Evolutionary conservation across 2,888 invertebrate genomes (phyloP).

Genomic region (Ennomos erosarius): DNA sequence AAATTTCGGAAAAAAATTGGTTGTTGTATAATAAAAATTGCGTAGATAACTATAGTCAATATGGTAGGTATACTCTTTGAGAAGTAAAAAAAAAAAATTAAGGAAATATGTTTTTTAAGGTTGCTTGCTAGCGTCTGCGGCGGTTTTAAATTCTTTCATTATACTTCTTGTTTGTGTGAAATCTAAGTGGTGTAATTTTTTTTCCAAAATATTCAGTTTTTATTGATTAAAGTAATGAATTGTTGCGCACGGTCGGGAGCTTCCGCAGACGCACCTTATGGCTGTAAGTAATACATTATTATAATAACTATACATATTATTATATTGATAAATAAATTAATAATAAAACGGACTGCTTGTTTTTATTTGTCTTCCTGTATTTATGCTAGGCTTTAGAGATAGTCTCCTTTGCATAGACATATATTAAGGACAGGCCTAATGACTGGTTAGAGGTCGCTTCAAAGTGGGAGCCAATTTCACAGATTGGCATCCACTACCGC

Average conservation of each 20-base stretch:
- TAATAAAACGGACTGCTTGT: conserved; percentile 70
- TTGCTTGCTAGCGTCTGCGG: conserved; percentile 61
- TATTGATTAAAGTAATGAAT: conserved; percentile 39
- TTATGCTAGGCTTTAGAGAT: neutral
- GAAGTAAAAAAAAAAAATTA: conserved; percentile 52
- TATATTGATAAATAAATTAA: conserved; percentile 85
- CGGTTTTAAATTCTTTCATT: conserved; percentile 21
- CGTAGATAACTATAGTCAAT: conserved; percentile 52
- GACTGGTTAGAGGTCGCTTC: no score
- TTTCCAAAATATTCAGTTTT: conserved; percentile 48
- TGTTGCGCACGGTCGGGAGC: conserved; percentile 20
- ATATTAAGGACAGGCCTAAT: no score
- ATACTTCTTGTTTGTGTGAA: conserved; percentile 10
- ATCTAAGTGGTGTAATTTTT: conserved; percentile 55
- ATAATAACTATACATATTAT: conserved; percentile 73
- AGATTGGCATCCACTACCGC: no score
- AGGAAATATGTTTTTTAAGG: conserved; percentile 65
- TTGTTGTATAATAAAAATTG: conserved; percentile 73
- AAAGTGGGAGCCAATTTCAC: no score
- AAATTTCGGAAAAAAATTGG: conserved; percentile 57
- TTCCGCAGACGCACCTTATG: conserved; percentile 61
- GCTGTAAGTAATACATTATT: conserved; percentile 84
- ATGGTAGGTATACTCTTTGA: conserved; percentile 51
- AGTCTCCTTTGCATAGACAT: no score
- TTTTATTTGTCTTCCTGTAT: conserved; percentile 49